Base-by-base conservation (phyloP, 1,140 invertebrate species). In the Rhyacophila brunnea region DNA sequence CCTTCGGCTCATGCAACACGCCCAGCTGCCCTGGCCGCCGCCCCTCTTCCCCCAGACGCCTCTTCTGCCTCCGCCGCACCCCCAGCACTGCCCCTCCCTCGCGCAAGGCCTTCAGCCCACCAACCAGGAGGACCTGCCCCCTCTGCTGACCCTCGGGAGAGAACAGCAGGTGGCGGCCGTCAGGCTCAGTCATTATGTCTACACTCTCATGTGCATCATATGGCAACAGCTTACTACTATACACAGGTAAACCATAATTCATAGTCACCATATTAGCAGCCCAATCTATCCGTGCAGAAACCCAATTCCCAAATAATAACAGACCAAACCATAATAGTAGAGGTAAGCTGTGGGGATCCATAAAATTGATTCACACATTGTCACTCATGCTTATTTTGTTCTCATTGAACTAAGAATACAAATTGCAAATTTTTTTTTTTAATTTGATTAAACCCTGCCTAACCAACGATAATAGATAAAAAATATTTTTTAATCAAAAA, bases 161-260 rank as follows among this genome's bases (percentile, higher is more conserved):
- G 86, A 89, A 18, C 62, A 65, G 44, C 62, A 65, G 46, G 23
- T 60, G 66, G 83, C 87, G 1, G 88, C 88, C 42, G 77, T 92
- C 19, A 85, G 86, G 62, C 76, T 93, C 18, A 89, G 90, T 11
- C 88, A 92, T 72, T 87, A 91, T 60, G 82, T 93, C 43, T 91
- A 93, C 70, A 91, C 87, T 1, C 75, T 93, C 28, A 80, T 91
- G 0, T 91, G 88, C 69, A 89, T 92, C 58, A 89, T 92, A 59
- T 91, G 86, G 61, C 89, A 91, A 71, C 86, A 92, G 66, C 89
- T 92, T 79, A 92, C 90, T 0, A 89, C 84, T n/a, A 90, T 92
- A 66, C 88, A 92, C 66, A 88, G 82, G 83, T 84, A 74, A 67
- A 42, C n/a, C n/a, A n/a, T n/a, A n/a, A n/a, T n/a, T n/a, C n/a